Base-by-base conservation (phyloP, 1,140 invertebrate genomes). In the Pseudomyrmex concolor region DNA sequence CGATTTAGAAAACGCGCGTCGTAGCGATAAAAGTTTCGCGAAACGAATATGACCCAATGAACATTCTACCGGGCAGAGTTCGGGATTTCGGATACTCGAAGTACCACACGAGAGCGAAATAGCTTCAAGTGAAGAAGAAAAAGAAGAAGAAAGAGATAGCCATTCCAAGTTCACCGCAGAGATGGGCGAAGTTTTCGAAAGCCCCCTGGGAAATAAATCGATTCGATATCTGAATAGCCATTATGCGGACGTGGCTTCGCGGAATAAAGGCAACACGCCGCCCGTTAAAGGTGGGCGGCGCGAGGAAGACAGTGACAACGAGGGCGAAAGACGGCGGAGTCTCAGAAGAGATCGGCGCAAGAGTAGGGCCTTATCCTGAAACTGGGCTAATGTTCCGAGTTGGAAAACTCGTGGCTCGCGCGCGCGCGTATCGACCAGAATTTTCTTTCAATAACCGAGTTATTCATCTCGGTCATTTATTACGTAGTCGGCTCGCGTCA, bases 371-470 rank as follows among this genome's bases (percentile, higher is more conserved):
- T 82, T 81, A 89, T 70, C 80, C 78, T 22, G 34, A 82, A 92
- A 93, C 89, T 91, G 85, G 89, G 90, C 90, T 92, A 92, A 92
- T 92, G 88, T 84, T 64, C 85, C 78, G 76, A 92, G 86, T 89
- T 90, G 85, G 74, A 67, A 89, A 91, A 90, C 86, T 89, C 83
- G 34, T 78, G 15, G 10, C 83, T 84, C 84, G n/a, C n/a, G n/a
- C n/a, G n/a, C n/a, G n/a, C n/a, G n/a, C n/a, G 83, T 86, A 89
- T 91, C 84, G 80, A 51, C 57, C 63, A 60, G 74, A 89, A 88
- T 91, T 88, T 89, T 87, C 90, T 87, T 90, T 90, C 90, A 89
- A 92, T 91, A 91, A 92, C 85, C 83, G 48, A 86, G 77, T 90
- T 90, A 91, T 91, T 91, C 89, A 90, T 84, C 74, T 60, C 34